Evolutionary conservation across 1,140 invertebrate species (phyloP), one percentile per base, ranked within the genome.

Genomic region (Ephestia elutella): DNA sequence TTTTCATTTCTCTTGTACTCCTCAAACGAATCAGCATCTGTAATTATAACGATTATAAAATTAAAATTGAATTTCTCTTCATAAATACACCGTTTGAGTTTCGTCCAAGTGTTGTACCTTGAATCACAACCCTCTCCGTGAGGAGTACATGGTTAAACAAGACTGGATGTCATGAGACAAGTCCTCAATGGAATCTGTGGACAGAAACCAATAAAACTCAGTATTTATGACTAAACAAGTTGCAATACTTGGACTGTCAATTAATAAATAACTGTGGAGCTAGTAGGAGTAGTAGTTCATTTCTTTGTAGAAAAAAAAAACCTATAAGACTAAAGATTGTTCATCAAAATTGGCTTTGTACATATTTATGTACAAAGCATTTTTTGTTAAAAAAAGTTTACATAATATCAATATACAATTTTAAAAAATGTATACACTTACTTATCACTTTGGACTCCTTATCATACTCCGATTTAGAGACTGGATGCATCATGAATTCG

Each of bases 371-470:
- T n/a, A n/a, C n/a, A n/a, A n/a, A n/a, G 21, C 2, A 3, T 25
- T 25, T 25, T 25, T 25, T 25, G 21, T 25, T n/a, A n/a, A n/a
- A n/a, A n/a, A n/a, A n/a, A n/a, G n/a, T n/a, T n/a, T n/a, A 25
- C 21, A 25, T 25, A 25, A 25, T 2, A 25, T 25, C 2, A 25
- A 25, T 2, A 3, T 25, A 25, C 2, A 3, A 25, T 3, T 2
- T 25, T 25, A 25, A 25, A 25, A 25, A n/a, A n/a, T n/a, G n/a
- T n/a, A n/a, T 25, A 49, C 44, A 93, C 92, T 91, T 90, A 95
- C 94, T 95, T 86, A 95, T 89, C 60, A 95, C 92, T 91, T 95
- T 96, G 0, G 93, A 93, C 73, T 94, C 94, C 80, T 94, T 93
- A 9, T 92, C 89, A 87, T 91, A 98, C 71, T 98, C 96, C 17